Conservation (phyloP, 2,797 vertebrate genomes). For the Morus bassanus region DNA sequence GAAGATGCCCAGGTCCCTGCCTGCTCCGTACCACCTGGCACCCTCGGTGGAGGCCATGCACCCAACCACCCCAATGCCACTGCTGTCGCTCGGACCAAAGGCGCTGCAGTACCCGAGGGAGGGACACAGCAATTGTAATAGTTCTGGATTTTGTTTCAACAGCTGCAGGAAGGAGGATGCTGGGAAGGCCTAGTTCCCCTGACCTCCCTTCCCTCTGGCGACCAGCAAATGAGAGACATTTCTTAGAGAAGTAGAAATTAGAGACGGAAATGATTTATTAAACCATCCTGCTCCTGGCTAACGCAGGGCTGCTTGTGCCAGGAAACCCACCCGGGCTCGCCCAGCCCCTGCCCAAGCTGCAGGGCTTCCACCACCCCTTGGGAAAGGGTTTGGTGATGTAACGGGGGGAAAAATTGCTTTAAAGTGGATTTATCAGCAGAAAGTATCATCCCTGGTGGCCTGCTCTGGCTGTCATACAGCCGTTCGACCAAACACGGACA, state of each 20-base stretch:
- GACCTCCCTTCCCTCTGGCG: constrained; percentile 50
- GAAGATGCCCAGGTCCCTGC: neutral
- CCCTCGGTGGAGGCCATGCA: accelerated
- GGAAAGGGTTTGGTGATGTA: neutral
- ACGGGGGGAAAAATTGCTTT: neutral
- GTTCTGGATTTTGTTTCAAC: constrained; percentile 56
- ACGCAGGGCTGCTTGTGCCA: neutral
- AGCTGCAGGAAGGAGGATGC: constrained; percentile 68
- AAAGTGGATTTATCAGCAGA: neutral
- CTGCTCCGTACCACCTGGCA: neutral
- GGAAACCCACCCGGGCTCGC: neutral
- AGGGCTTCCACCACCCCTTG: neutral
- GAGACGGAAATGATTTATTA: constrained; percentile 59
- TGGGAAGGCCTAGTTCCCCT: constrained; percentile 39
- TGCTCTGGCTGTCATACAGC: neutral
- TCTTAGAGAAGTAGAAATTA: constrained; percentile 14
- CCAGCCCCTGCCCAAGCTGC: neutral
- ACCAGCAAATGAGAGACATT: neutral
- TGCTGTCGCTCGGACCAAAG: accelerated
- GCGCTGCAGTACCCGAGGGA: neutral
- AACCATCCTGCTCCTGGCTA: constrained; percentile 28
- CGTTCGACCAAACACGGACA: accelerated
- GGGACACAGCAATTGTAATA: neutral
- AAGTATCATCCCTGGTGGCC: neutral
- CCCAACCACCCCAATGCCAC: accelerated